These are phyloP conservation scores for Acanthoscelides obtectus DNA, from an alignment of 2,888 invertebrate species.

Conservation along the genomic window DNA sequence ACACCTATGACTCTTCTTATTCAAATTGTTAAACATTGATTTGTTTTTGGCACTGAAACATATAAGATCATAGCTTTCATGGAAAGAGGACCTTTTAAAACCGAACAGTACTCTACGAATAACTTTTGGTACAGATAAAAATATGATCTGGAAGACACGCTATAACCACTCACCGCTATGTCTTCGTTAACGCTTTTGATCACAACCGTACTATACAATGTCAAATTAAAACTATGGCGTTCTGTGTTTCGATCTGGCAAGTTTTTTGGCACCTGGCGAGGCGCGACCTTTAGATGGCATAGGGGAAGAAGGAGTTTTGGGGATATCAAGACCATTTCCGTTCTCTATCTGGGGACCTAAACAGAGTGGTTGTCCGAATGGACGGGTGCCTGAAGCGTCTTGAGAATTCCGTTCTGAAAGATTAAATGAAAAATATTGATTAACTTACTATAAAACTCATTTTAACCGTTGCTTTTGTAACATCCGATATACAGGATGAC, in stretches of 20 bases:
- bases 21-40: too few species aligned
- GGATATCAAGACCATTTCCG: constrained; percentile 38
- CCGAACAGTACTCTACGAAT: neutral
- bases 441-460: neutral
- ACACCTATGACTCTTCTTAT: too few species aligned
- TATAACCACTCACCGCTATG: neutral
- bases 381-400: constrained; percentile 45
- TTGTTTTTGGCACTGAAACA: too few species aligned
- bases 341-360: constrained; percentile 49
- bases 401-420: constrained; percentile 45
- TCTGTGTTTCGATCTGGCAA: constrained; percentile 25
- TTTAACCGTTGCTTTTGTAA: too few species aligned
- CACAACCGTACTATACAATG: neutral
- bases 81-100: too few species aligned
- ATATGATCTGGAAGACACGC: neutral
- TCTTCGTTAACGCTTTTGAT: neutral
- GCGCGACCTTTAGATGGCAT: constrained; percentile 40
- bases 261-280: constrained; percentile 23
- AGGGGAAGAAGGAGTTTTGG: constrained; percentile 38
- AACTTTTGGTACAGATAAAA: neutral
- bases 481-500: too few species aligned
- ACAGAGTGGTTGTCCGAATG: constrained; percentile 71
- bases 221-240: neutral
- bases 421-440: neutral
- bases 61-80: too few species aligned